Evolutionary conservation across 1,140 invertebrate species (phyloP), one percentile per base, ranked within the genome.

Genomic region (Zaprionus africanus): DNA sequence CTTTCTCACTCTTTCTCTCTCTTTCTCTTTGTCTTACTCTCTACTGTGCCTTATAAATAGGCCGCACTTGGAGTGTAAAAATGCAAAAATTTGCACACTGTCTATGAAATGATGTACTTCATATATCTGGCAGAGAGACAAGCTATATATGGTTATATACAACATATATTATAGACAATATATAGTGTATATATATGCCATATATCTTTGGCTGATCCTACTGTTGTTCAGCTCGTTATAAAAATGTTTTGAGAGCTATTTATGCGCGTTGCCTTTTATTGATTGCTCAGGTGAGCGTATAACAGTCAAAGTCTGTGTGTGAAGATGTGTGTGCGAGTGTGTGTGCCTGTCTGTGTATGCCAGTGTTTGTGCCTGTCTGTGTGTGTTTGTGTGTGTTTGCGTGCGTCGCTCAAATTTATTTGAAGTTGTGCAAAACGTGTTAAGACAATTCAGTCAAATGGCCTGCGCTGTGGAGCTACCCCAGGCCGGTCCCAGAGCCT

Each of bases 401-500:
- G 82, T 86, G 82, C 69, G 59, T 65, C 57, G 69, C 69, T 65
- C 76, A 82, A 76, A 86, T 86, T 86, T 79, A 74, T 86, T 82
- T 67, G 53, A 86, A 73, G 71, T 86, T 79, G 43, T 59, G 67
- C 63, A 65, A 78, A 85, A 80, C 65, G 75, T 78, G 70, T 77
- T 73, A 82, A 86, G 75, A 81, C 82, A 81, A 78, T 84, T 78
- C 79, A 84, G 66, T 38, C 46, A 74, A 74, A 78, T 60, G 51
- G 64, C 61, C 78, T 74, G 58, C 78, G 79, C 72, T n/a, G 6
- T 9, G 43, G 4, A 11, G 46, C 19, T 69, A 43, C n/a, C 41
- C 41, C n/a, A 43, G 38, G 15, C 15, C 5, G 41, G n/a, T n/a
- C 9, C 41, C 41, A 17, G 41, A n/a, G 41, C 6, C 41, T 43